phyloP scores from a whole-genome alignment of 2,797 vertebrate species.

The Acanthurus leucopareius region DNA sequence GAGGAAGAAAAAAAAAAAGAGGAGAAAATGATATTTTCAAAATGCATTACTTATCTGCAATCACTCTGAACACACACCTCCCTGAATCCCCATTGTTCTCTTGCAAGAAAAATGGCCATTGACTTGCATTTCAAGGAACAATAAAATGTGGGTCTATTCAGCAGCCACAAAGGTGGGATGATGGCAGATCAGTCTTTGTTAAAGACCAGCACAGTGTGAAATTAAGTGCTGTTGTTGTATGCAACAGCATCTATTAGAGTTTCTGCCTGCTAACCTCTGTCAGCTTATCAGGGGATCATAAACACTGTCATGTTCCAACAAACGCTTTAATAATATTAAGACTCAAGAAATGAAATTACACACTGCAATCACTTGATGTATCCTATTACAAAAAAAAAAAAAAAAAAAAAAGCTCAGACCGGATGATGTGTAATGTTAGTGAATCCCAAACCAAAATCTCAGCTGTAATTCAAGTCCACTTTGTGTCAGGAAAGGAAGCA shows the following conservation, averaged over 20 bases:
- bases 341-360: constrained; percentile 46
- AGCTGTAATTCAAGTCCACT: constrained; percentile 1
- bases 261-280: constrained; percentile 62
- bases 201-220: constrained; percentile 77
- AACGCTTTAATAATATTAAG: constrained; percentile 61
- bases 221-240: constrained; percentile 71
- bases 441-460: constrained; percentile 6
- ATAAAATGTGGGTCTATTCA: constrained; percentile 62
- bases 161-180: constrained; percentile 63
- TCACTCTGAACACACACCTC: constrained; percentile 18
- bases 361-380: constrained; percentile 13
- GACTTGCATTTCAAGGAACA: constrained; percentile 55
- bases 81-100: constrained; percentile 46
- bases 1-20: not conserved
- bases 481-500: too few species aligned
- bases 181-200: constrained; percentile 76
- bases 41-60: constrained; percentile 57
- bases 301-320: constrained; percentile 48
- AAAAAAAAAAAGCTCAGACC: constrained; percentile 17
- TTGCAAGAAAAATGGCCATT: constrained; percentile 38
- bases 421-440: not conserved
- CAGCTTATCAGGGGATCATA: constrained; percentile 67
- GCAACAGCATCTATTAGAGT: constrained; percentile 61
- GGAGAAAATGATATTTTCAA: constrained; percentile 19
- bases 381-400: constrained; percentile 31